Evolutionary conservation across 2,113 vertebrate species (phyloP), one percentile per base, ranked within the genome.

Genomic region (Pitta sordida): DNA sequence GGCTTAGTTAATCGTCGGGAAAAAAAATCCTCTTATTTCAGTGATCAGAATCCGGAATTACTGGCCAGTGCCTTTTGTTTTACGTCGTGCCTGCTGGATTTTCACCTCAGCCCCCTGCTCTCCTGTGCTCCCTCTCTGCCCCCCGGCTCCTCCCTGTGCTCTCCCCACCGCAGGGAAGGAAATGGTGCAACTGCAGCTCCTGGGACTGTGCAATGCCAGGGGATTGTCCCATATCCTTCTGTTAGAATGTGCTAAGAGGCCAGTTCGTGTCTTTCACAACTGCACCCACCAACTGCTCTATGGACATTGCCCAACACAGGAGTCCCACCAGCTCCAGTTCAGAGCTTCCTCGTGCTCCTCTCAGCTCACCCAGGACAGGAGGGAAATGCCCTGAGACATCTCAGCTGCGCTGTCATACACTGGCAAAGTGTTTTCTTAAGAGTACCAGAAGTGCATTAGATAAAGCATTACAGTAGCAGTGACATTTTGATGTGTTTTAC

Each of bases 131-230:
- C n/a, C n/a, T n/a, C n/a, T n/a, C n/a, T n/a, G n/a, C n/a, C n/a
- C n/a, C n/a, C n/a, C n/a, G n/a, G n/a, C n/a, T n/a, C n/a, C 46
- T 39, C 51, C 4, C 2, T 3, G 5, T 46, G 37, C 0, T 0
- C 14, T 79, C 71, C 24, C 13, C 2, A 0, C 22, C 3, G 0
- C 41, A 32, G 91, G 37, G 74, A 60, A 91, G 94, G 96, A 96
- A 94, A 84, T 41, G 58, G 29, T 24, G 65, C 92, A 95, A 94
- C 19, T 10, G 34, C 46, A 34, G 78, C 85, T 88, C 78, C 83
- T 1, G 0, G 62, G 36, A 7, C 68, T 41, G 32, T 48, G 91
- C 82, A 94, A 94, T 8, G 1, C 65, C 3, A 0, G 46, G 14
- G 2, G 4, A 6, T 68, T 76, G 65, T 87, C 34, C 94, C 89